Evolutionary conservation across 2,797 vertebrate species (phyloP).

Genomic region (Rhadinocentrus ornatus): DNA sequence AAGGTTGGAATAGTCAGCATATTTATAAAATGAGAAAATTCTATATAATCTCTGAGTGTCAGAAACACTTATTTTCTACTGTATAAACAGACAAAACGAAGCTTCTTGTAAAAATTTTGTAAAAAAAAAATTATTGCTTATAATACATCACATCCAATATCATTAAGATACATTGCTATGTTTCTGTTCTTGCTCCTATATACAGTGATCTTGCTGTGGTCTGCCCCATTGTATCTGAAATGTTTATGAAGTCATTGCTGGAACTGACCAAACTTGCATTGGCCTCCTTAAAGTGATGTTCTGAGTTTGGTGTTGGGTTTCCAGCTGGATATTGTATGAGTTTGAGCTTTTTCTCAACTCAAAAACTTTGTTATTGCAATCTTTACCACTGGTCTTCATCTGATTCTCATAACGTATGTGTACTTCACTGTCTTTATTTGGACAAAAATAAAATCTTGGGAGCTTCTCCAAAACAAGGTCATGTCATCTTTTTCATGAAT

Average conservation of each 20-base stretch:
- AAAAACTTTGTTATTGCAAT: conserved; percentile 19
- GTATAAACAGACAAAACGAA: not conserved
- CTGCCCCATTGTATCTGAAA: not conserved
- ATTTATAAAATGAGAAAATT: not conserved
- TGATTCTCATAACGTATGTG: conserved; percentile 8
- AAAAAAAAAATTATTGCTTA: not conserved
- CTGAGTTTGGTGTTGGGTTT: conserved; percentile 1
- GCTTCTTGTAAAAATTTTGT: not conserved
- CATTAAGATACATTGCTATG: not conserved
- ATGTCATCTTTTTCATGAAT: conserved; percentile 27
- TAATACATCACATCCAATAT: not conserved
- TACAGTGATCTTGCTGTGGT: not conserved
- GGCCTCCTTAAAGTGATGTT: not conserved
- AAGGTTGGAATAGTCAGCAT: not conserved
- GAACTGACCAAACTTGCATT: not conserved
- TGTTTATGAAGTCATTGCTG: conserved; percentile 21
- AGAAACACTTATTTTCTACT: not conserved
- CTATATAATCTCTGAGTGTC: not conserved
- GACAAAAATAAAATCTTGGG: conserved; percentile 9
- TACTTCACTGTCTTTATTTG: conserved; percentile 25
- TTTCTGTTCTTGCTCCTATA: not conserved
- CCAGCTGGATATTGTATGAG: conserved; percentile 14
- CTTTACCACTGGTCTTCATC: not conserved
- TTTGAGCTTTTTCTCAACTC: conserved; percentile 10
- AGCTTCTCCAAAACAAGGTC: conserved; percentile 11